These are phyloP conservation scores for Hormiphora californensis DNA, from an alignment of 37 sponge, comb jelly and placozoan species.

Conservation along the genomic window DNA sequence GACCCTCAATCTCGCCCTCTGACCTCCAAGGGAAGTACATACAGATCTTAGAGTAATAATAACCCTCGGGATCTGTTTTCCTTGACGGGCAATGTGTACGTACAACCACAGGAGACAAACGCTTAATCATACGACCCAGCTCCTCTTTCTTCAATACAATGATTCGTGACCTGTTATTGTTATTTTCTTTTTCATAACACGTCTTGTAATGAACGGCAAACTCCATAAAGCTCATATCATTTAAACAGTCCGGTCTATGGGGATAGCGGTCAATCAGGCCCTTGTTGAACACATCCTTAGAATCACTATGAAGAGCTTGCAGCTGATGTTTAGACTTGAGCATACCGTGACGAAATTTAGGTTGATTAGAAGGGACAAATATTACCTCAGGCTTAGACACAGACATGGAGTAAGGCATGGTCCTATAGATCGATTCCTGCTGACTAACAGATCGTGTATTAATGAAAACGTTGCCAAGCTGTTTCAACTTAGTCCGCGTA, in stretches of 20 bases:
- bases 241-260: not conserved
- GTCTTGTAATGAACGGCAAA: no score
- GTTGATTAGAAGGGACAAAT: not conserved
- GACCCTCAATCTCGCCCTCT: not conserved
- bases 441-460: not conserved
- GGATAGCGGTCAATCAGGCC: not conserved
- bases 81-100: not conserved
- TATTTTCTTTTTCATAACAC: not conserved
- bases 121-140: not conserved
- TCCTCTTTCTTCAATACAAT: not conserved
- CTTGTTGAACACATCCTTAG: not conserved
- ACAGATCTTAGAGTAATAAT: constrained; percentile 12
- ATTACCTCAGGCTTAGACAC: not conserved
- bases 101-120: not conserved
- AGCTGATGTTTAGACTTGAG: not conserved
- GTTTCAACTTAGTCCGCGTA: not conserved
- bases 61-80: not conserved
- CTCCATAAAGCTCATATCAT: not conserved
- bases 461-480: not conserved
- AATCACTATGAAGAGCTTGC: not conserved
- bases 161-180: not conserved
- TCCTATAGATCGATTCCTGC: not conserved
- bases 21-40: not conserved
- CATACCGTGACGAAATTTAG: not conserved
- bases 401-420: not conserved